Evolutionary conservation across 2,797 vertebrate species (phyloP), one percentile per base, ranked within the genome.

Genomic region (Austrolebias charrua): DNA sequence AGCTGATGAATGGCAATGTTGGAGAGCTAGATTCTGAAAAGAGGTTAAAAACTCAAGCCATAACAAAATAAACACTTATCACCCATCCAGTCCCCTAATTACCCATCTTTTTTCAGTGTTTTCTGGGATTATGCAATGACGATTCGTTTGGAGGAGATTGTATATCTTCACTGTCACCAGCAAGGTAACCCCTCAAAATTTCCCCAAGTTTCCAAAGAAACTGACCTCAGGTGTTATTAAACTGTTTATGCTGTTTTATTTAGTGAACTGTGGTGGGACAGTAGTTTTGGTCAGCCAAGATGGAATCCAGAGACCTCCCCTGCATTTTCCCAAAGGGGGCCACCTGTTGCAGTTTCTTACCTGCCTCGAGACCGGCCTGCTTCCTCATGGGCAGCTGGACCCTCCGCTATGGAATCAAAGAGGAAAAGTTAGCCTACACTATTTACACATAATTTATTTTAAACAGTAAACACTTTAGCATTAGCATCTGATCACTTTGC

Each of bases 71-170:
- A 13, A 10, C 2, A 16, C 15, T 24, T 69, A 48, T 57, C 50
- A 6, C 7, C 24, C 15, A 4, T 6, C 8, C 43, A 33, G 12
- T 46, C 24, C 71, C 6, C 40, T 40, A 4, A 75, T 52, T 13
- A 13, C 59, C 73, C 14, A 2, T 86, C 2, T 62, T 78, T 66
- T 76, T 82, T 10, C 81, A 99, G 98, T 1, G 94, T 99, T 59
- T 99, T 97, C 79, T 99, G 98, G 98, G 96, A 98, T 89, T 99
- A 93, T 0, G 97, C 98, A 24, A 98, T 99, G 95, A 98, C 95
- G 18, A 99, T 99, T 76, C 95, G 93, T 76, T 90, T 99, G 81
- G 96, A 98, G 63, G 98, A 99, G 90, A 99, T 99, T 0, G 98
- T 99, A 43, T 99, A 99, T 64, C 88, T 99, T 61, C 98, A 99